phyloP scores from a whole-genome alignment of 2,113 vertebrate genomes.

The Caloenas nicobarica region DNA sequence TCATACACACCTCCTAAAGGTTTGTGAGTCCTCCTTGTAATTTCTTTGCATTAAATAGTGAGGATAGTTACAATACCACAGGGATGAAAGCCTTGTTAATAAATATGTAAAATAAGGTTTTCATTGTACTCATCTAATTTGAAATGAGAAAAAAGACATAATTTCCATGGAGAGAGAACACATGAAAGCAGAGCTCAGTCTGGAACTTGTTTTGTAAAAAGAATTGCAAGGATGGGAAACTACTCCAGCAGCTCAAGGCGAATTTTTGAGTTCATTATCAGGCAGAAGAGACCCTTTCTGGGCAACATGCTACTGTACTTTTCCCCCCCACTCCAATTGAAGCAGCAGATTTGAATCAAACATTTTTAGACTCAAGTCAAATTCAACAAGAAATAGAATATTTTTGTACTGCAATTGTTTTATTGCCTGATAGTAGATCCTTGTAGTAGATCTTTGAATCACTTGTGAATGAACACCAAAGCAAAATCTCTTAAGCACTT shows the following conservation, averaged over 20 bases:
- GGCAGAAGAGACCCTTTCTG: neutral
- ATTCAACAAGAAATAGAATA: neutral
- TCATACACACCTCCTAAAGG: neutral
- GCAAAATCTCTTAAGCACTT: neutral
- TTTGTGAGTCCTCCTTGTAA: neutral
- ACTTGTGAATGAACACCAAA: neutral
- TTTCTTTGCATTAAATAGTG: constrained; percentile 46
- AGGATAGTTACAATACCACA: constrained; percentile 71
- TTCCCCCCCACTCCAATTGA: neutral
- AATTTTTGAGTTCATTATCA: neutral
- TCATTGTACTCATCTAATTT: constrained; percentile 71
- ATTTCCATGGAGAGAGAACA: constrained; percentile 68
- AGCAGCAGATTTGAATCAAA: neutral
- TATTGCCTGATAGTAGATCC: neutral
- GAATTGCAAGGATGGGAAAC: neutral
- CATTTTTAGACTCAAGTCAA: neutral
- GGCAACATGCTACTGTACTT: neutral
- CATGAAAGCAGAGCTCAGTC: constrained; percentile 43
- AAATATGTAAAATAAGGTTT: constrained; percentile 78
- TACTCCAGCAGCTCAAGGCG: neutral
- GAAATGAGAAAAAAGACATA: constrained; percentile 65
- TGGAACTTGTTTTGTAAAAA: constrained; percentile 39
- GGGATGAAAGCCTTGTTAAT: constrained; percentile 71
- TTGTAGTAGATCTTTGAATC: neutral
- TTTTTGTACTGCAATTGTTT: neutral